These are phyloP conservation scores for Cyanoderma ruficeps DNA, from an alignment of 2,113 vertebrate genomes.

Conservation along the genomic window DNA sequence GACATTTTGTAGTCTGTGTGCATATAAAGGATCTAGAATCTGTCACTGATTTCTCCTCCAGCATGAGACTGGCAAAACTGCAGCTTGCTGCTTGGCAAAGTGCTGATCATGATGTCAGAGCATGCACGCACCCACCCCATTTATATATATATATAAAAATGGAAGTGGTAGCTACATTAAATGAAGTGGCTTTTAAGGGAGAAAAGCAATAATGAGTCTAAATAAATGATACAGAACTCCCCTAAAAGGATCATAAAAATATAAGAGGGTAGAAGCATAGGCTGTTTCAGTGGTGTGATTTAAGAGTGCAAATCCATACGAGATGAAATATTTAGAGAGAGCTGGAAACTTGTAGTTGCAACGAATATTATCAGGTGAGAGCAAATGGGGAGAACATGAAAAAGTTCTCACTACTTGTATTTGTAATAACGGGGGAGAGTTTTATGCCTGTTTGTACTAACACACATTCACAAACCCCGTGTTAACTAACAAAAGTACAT, in stretches of 20 bases:
- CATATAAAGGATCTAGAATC: not conserved
- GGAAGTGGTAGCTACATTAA: not conserved
- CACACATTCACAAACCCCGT: rapidly evolving
- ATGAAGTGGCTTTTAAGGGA: not conserved
- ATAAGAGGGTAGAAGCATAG: not conserved
- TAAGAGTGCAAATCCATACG: not conserved
- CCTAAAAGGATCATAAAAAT: not conserved
- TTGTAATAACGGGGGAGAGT: rapidly evolving
- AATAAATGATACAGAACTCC: not conserved
- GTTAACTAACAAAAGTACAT: not conserved
- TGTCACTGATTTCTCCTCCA: not conserved
- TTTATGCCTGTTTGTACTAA: not conserved
- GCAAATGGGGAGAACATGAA: not conserved
- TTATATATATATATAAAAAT: not conserved
- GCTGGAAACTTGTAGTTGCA: not conserved
- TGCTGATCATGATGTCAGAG: not conserved
- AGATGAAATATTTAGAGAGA: not conserved
- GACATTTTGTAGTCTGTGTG: not conserved
- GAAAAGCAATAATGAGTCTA: not conserved
- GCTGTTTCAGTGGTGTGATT: not conserved
- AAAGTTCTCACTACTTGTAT: not conserved
- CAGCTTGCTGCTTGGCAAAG: not conserved
- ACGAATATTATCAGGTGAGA: not conserved
- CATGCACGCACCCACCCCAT: rapidly evolving
- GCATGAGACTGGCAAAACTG: not conserved